These are phyloP conservation scores for Sebastes oblongus DNA, from an alignment of 2,797 vertebrate species.

Conservation along the genomic window DNA sequence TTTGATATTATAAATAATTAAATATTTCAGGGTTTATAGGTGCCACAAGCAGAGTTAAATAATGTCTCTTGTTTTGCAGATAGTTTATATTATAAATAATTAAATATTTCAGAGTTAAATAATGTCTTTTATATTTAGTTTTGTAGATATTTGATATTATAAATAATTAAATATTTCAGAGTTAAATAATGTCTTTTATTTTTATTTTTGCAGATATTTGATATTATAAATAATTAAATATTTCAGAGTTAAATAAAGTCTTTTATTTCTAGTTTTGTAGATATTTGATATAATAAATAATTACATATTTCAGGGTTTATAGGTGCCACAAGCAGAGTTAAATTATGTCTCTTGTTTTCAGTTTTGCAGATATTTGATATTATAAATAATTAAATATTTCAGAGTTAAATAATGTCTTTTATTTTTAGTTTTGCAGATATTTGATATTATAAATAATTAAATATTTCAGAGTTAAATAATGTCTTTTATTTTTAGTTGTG, in stretches of 20 bases:
- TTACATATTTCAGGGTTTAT: not conserved
- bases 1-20: not conserved
- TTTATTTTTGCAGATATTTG: fast-evolving
- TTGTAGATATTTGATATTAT: fast-evolving
- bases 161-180: no score
- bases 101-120: not conserved
- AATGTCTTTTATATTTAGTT: fast-evolving
- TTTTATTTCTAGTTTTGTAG: fast-evolving
- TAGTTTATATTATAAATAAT: not conserved
- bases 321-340: fast-evolving
- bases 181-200: no score
- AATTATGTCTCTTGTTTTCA: fast-evolving
- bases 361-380: not conserved
- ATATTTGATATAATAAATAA: not conserved
- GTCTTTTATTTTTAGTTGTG: fast-evolving
- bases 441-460: no score
- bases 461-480: no score
- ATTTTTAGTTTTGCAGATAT: no score
- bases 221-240: not conserved
- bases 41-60: no score
- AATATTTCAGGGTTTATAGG: no score
- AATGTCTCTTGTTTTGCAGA: no score
- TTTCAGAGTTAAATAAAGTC: fast-evolving
- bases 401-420: no score
- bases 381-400: no score